Base-by-base conservation (phyloP, 2,888 invertebrate genomes). In the Dynastes maya region DNA sequence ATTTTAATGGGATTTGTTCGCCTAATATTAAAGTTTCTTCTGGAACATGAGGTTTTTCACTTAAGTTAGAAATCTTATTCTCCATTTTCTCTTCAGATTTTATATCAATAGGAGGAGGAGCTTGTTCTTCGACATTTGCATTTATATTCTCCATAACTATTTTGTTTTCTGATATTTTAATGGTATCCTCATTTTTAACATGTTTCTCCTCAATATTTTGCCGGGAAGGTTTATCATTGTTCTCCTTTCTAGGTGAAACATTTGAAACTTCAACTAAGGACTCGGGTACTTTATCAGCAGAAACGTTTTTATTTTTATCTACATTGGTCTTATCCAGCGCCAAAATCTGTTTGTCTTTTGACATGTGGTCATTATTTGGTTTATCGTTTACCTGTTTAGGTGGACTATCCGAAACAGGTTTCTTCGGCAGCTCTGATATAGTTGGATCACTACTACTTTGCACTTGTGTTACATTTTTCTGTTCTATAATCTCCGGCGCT, bases 161-260 rank as follows among this genome's bases (percentile, higher is more conserved):
- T 83, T 81, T 90, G 90, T 51, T 90, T 90, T 0, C 88, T 86
- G 84, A 90, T 90, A 81, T 90, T 85, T 74, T 79, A 63, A 77
- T 68, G 74, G 68, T 77, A 68, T 78, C 75, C 74, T 80, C 68
- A 32, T 67, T 58, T 71, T 65, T 67, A 72, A 64, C 49, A 51
- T 61, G 58, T n/a, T n/a, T 9, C n/a, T 37, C 68, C 64, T 71
- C 80, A 11, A 29, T 49, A 61, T 45, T 0, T 45, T 45, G 45
- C 1, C 45, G 11, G 9, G 4, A 51, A 61, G 53, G 53, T 61
- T 77, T 75, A 37, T 71, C 77, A 65, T 13, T 58, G 45, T 1
- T 67, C 40, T 45, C 65, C 40, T 29, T 61, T 16, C 49, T 80
- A 70, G 74, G 72, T 51, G 67, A 51, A 61, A 61, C 64, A 72